A percentile compares a stretch with the other conserved stretches of the same genome.
phyloP scores from a whole-genome alignment of 1,140 invertebrate species.

The Scaptomyza pallida region DNA sequence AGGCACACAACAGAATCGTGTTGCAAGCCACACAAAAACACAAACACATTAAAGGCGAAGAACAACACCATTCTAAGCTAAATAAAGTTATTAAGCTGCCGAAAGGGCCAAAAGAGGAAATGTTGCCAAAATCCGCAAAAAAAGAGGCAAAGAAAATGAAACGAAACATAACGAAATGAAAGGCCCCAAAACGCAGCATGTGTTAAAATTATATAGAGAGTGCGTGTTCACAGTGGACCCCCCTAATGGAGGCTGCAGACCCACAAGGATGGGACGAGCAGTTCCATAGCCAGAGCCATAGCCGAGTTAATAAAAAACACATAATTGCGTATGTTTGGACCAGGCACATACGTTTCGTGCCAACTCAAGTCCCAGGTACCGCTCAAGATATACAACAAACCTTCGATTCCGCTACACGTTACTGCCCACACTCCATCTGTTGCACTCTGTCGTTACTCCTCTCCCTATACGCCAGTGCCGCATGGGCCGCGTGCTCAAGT shows the following conservation, averaged over 20 bases:
- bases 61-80: constrained; percentile 63
- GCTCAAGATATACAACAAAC: constrained; percentile 24
- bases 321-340: constrained; percentile 79
- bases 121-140: constrained; percentile 64
- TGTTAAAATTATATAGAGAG: constrained; percentile 82
- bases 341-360: constrained; percentile 25
- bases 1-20: constrained; percentile 49
- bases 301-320: constrained; percentile 78
- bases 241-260: constrained; percentile 64
- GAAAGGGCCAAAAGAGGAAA: constrained; percentile 39
- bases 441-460: neutral
- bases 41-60: constrained; percentile 23
- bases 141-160: constrained; percentile 23
- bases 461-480: constrained; percentile 13
- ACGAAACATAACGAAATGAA: constrained; percentile 40
- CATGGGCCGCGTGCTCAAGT: constrained; percentile 65
- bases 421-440: constrained; percentile 38
- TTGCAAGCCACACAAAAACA: constrained; percentile 56
- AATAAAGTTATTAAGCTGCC: constrained; percentile 77
- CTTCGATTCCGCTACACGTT: constrained; percentile 26
- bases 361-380: constrained; percentile 24
- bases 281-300: constrained; percentile 14
- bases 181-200: constrained; percentile 74
- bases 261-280: constrained; percentile 39
- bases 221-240: constrained; percentile 72